Base-by-base conservation (phyloP, 2,888 invertebrate species). In the Ectropis crepuscularia region DNA sequence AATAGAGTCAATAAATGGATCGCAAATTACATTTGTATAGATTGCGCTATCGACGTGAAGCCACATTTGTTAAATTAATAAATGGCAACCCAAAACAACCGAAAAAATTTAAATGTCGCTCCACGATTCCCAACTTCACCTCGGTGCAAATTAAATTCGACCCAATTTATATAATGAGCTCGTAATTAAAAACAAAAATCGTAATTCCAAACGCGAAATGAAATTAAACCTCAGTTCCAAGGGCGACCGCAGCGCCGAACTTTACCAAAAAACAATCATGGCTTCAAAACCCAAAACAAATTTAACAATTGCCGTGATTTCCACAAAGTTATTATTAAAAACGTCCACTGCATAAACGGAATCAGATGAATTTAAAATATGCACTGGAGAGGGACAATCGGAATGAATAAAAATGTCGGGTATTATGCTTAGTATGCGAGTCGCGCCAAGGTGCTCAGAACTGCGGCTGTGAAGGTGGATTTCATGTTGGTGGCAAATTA, bases 301-400 rank as follows among this genome's bases (percentile, higher is more conserved):
- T 64, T 57, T 50, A 51, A 62, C 67, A 67, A 65, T 64, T 65
- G 54, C 49, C 63, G 37, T 55, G 48, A 59, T 53, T 69, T 65
- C 70, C 68, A 68, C 67, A 71, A 73, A 74, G 69, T 74, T 74
- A 70, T 73, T 78, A 77, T 78, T 80, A 73, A 76, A 79, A 74
- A 75, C 63, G 71, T 73, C 71, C 55, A 63, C 68, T 69, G 64
- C 63, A 71, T 60, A 64, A 63, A 67, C 65, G 70, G 67, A 73
- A 78, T 77, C 76, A 74, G 75, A 77, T 74, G 69, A 75, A 77
- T 68, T 77, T 74, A 77, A 77, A 80, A 28, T 28, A 28, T 74
- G 71, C 70, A 68, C 55, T 51, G 51, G 37, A 28, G 16, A 41
- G 45, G 39, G 47, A 54, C 42, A 53, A 48, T 68, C 59, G 51